Conservation (phyloP, 2,888 invertebrate genomes). For the Andrena bucephala region DNA sequence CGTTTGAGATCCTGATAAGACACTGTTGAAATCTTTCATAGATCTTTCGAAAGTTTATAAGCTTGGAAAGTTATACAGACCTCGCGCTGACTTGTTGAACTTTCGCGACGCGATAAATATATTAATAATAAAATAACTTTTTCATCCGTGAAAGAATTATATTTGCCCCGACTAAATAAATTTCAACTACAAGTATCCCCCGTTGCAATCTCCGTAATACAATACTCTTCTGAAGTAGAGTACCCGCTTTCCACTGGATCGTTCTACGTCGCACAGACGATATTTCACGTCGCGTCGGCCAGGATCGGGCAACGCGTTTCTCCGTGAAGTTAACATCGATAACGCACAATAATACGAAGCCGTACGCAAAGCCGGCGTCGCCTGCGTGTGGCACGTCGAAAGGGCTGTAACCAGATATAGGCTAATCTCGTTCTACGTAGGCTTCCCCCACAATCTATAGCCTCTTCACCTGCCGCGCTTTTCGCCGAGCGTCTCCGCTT, state of each 20-base stretch:
- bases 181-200: no score
- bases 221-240: no score
- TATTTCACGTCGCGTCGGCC: neutral
- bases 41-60: neutral
- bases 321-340: conserved; percentile 34
- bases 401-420: conserved; percentile 78
- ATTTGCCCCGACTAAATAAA: no score
- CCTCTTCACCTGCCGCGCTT: conserved; percentile 37
- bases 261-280: neutral
- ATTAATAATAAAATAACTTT: no score
- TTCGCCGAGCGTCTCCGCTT: conserved; percentile 42
- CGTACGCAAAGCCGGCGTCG: conserved; percentile 59
- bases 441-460: conserved; percentile 64
- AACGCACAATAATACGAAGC: conserved; percentile 69
- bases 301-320: conserved; percentile 13
- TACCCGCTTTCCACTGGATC: neutral
- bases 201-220: no score
- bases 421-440: conserved; percentile 70
- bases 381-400: conserved; percentile 65
- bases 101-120: neutral
- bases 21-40: neutral
- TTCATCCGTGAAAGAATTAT: no score
- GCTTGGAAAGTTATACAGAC: neutral
- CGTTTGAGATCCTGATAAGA: neutral
- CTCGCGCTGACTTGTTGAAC: neutral